Conservation (phyloP, 2,797 vertebrate species). For the Dallia pectoralis region DNA sequence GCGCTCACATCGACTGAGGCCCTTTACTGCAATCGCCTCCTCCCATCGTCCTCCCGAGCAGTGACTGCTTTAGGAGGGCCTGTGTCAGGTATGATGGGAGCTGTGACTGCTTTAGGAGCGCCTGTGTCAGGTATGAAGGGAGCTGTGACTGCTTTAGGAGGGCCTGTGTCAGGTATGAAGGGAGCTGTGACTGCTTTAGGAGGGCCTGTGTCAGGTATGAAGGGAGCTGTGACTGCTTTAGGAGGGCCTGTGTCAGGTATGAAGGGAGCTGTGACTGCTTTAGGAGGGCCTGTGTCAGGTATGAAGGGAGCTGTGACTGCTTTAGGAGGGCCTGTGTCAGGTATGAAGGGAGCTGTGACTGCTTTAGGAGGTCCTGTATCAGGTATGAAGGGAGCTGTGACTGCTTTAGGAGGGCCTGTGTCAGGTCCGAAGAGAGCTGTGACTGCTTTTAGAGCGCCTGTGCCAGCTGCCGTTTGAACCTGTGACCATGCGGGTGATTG, state of each 20-base stretch:
- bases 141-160: conserved; percentile 38
- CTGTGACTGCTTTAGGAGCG: conserved; percentile 39
- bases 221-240: conserved; percentile 41
- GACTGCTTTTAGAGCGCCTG: conserved; percentile 41
- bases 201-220: background rate
- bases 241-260: background rate
- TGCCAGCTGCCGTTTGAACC: conserved; percentile 41
- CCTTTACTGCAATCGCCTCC: conserved; percentile 35
- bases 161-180: too few relatives aligned
- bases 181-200: conserved; percentile 38
- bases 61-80: conserved; percentile 39
- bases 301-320: conserved; percentile 45
- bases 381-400: too few relatives aligned
- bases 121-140: background rate
- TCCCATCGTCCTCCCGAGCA: background rate
- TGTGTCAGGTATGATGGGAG: too few relatives aligned
- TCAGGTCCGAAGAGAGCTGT: too few relatives aligned
- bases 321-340: background rate
- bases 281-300: background rate
- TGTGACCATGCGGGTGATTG: conserved; percentile 42
- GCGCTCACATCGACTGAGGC: conserved; percentile 45
- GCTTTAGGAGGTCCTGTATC: conserved; percentile 1
- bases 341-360: conserved; percentile 48
- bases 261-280: conserved; percentile 44
- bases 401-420: conserved; percentile 12